Conservation (phyloP, 2,797 vertebrate species). For the Alcedo atthis region DNA sequence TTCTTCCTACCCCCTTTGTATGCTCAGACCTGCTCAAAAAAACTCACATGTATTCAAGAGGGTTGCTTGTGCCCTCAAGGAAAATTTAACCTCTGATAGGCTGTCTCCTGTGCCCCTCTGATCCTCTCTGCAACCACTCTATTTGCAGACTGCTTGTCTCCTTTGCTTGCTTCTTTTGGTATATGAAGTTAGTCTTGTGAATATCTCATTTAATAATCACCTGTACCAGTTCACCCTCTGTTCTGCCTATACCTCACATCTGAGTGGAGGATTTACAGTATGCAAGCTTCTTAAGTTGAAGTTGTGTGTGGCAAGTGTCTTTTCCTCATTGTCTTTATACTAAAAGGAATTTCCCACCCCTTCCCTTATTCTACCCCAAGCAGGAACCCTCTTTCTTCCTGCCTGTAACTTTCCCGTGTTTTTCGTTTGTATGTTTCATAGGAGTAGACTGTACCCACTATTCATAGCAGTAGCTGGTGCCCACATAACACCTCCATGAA, state of each 20-base stretch:
- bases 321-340: not conserved
- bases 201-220: not conserved
- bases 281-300: not conserved
- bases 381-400: not conserved
- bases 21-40: not conserved
- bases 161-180: not conserved
- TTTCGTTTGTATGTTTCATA: not conserved
- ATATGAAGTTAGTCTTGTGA: not conserved
- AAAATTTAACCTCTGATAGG: conserved; percentile 28
- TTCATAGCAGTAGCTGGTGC: not conserved
- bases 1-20: not conserved
- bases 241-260: not conserved
- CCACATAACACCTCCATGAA: not conserved
- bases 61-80: not conserved
- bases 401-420: not conserved
- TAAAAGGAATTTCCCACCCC: not conserved
- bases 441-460: not conserved
- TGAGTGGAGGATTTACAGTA: not conserved
- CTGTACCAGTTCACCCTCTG: not conserved
- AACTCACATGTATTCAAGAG: not conserved
- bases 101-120: conserved; percentile 9
- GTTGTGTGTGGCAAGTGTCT: not conserved
- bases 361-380: not conserved
- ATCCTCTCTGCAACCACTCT: not conserved
- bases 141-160: not conserved